A percentile compares a stretch with the other conserved stretches of the same genome.
Conservation (phyloP, 2,888 invertebrate species). For the Brachyopa scutellaris region DNA sequence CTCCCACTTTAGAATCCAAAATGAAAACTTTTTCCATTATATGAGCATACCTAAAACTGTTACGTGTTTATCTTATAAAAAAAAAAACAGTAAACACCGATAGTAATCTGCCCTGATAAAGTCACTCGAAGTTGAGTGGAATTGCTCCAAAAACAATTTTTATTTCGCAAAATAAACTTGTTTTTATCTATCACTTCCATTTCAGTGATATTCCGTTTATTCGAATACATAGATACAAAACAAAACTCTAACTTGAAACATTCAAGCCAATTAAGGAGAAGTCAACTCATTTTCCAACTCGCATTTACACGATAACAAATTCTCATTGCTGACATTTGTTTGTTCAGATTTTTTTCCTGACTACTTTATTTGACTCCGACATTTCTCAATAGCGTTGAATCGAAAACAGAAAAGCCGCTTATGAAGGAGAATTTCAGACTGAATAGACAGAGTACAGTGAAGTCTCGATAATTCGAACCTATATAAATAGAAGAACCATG, state of each 20-base stretch:
- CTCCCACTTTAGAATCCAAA: too few species aligned
- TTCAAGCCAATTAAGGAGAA: conserved; percentile 25
- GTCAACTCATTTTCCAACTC: conserved; percentile 17
- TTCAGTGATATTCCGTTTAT: neutral
- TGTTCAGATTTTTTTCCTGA: neutral
- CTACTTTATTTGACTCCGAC: conserved; percentile 28
- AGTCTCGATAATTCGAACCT: too few species aligned
- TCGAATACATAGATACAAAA: too few species aligned
- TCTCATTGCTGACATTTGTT: neutral
- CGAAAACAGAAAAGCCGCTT: neutral
- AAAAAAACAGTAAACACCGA: conserved; percentile 29
- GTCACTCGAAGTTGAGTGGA: conserved; percentile 26
- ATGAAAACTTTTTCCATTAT: too few species aligned
- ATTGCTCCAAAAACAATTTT: neutral
- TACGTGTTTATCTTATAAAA: conserved; percentile 4
- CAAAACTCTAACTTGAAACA: conserved; percentile 3
- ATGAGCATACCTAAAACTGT: too few species aligned
- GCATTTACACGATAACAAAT: conserved; percentile 7
- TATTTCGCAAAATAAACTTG: conserved; percentile 12
- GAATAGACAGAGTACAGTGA: too few species aligned
- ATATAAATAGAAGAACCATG: too few species aligned
- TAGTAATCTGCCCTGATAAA: conserved; percentile 32
- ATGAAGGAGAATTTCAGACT: neutral
- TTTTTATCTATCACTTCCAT: conserved; percentile 1
- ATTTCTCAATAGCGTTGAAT: neutral